A percentile compares a stretch with the other conserved stretches of the same genome.
These are phyloP conservation scores for Numida meleagris DNA, from an alignment of 2,113 vertebrate genomes.

Conservation along the genomic window DNA sequence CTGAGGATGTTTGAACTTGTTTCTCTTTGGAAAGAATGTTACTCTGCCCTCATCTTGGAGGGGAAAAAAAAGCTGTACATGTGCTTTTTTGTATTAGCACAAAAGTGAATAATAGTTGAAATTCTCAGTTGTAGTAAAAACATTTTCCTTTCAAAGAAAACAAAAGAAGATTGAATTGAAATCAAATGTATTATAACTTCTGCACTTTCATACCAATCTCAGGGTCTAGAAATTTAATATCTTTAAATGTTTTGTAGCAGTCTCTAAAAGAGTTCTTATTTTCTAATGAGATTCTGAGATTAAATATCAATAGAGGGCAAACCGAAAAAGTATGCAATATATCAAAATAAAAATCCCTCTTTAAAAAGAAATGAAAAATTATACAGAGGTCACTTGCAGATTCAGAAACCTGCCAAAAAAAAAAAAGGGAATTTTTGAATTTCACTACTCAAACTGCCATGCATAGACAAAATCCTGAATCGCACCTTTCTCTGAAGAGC, in stretches of 20 bases:
- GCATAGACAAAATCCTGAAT: not conserved
- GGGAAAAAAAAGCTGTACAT: no score
- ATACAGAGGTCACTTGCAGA: not conserved
- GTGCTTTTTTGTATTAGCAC: not conserved
- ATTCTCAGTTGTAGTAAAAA: not conserved
- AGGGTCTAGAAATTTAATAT: not conserved
- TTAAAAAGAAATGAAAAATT: no score
- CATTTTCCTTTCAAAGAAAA: not conserved
- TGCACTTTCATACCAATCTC: not conserved
- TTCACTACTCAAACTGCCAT: not conserved
- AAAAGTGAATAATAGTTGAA: not conserved
- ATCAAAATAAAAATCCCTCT: not conserved
- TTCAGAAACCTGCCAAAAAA: not conserved
- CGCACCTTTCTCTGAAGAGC: not conserved
- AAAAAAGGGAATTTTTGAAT: not conserved
- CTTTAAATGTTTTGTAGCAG: not conserved
- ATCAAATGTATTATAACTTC: not conserved
- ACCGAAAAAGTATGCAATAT: not conserved
- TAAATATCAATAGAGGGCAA: not conserved
- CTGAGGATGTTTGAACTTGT: not conserved
- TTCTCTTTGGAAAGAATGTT: not conserved
- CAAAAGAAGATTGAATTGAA: not conserved
- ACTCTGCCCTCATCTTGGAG: no score
- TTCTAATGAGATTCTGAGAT: not conserved
- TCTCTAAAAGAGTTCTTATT: not conserved